Evolutionary conservation across 2,888 invertebrate species (phyloP).

Genomic region (Acleris holmiana): DNA sequence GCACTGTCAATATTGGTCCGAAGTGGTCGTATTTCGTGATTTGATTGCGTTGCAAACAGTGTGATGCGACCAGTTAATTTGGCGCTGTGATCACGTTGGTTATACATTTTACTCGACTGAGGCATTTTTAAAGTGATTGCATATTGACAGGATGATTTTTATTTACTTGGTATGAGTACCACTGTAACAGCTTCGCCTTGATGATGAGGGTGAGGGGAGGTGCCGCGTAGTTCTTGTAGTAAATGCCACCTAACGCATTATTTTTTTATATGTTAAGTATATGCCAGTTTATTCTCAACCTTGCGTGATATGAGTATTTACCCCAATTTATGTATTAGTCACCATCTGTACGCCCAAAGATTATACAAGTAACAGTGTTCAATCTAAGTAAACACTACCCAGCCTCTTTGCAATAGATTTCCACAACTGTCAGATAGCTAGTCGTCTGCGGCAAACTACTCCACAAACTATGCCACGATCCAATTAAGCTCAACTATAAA

Average conservation of each 20-base stretch:
- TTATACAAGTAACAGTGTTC: not conserved
- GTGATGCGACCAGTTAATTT: conserved; percentile 30
- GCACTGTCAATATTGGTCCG: conserved; percentile 52
- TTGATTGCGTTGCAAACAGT: conserved; percentile 46
- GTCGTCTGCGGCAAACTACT: not conserved
- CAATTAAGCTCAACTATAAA: not conserved
- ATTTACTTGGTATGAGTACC: too few relatives aligned
- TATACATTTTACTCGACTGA: not conserved
- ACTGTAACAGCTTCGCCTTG: too few relatives aligned
- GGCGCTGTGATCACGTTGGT: conserved; percentile 1
- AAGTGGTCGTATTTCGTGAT: conserved; percentile 43
- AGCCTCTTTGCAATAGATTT: conserved; percentile 5
- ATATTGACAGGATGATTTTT: too few relatives aligned
- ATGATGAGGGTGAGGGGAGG: too few relatives aligned
- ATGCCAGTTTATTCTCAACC: too few relatives aligned
- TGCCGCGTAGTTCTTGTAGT: too few relatives aligned
- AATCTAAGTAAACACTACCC: not conserved
- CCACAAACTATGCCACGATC: not conserved
- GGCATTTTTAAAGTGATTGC: not conserved
- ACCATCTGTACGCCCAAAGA: too few relatives aligned
- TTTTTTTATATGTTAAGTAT: too few relatives aligned
- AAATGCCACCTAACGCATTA: too few relatives aligned
- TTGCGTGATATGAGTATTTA: too few relatives aligned
- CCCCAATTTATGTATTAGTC: too few relatives aligned
- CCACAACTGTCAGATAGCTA: not conserved